These are phyloP conservation scores for Capromys pilorides DNA, from an alignment of 2,797 vertebrate genomes.

Conservation along the genomic window DNA sequence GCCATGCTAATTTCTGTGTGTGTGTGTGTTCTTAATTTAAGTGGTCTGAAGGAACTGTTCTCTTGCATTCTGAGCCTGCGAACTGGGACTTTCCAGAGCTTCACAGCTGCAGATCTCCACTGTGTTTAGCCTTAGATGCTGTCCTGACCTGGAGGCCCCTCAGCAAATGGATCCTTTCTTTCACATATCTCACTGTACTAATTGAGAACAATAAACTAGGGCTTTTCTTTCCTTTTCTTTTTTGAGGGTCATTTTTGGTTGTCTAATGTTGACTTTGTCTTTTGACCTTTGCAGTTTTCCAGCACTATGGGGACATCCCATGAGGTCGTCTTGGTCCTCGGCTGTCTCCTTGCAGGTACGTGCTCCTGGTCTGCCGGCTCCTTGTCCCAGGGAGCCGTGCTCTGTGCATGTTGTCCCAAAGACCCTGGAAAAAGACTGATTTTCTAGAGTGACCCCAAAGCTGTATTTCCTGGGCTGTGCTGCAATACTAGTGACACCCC, in stretches of 20 bases:
- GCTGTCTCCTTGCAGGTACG: slow-evolving; percentile 88
- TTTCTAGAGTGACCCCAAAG: background rate
- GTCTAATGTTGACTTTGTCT: slow-evolving; percentile 57
- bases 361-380: background rate
- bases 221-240: background rate
- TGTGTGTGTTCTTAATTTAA: background rate
- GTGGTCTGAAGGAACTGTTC: background rate
- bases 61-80: background rate
- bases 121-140: background rate
- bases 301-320: slow-evolving; percentile 88
- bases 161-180: background rate
- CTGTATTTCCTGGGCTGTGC: background rate
- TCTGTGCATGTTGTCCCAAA: background rate
- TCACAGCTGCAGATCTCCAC: background rate
- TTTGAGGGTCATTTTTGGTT: background rate
- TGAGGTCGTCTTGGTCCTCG: slow-evolving; percentile 85
- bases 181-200: background rate
- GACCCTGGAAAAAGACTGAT: background rate
- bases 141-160: background rate
- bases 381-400: background rate
- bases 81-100: background rate
- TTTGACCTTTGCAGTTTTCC: slow-evolving; percentile 83
- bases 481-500: background rate
- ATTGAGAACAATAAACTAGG: background rate
- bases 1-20: background rate